A percentile compares a stretch with the other conserved stretches of the same genome.
These are phyloP conservation scores for Arvicanthis niloticus DNA, from an alignment of 2,113 vertebrate genomes.

Conservation along the genomic window DNA sequence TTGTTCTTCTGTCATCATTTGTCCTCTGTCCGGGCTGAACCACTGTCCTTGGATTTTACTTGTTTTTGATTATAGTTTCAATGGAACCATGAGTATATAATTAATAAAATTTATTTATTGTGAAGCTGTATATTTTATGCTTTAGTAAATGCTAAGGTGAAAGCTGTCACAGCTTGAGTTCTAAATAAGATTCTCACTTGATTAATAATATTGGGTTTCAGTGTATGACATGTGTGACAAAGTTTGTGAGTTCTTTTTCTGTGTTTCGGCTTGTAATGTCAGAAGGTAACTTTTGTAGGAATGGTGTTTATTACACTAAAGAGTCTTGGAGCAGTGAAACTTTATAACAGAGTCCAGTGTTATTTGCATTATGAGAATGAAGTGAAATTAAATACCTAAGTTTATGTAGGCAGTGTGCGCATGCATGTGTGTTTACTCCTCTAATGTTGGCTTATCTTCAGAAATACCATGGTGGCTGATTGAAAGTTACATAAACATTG, in stretches of 20 bases:
- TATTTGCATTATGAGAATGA: slow-evolving; percentile 42
- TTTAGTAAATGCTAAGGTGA: not conserved
- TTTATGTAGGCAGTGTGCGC: not conserved
- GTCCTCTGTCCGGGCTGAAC: not conserved
- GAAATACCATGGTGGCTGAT: not conserved
- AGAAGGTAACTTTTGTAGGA: slow-evolving; percentile 36
- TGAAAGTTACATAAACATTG: slow-evolving; percentile 28
- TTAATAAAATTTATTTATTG: slow-evolving; percentile 1
- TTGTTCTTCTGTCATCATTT: not conserved
- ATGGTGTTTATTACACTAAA: not conserved
- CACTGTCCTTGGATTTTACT: not conserved
- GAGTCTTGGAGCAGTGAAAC: slow-evolving; percentile 1
- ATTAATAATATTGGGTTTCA: slow-evolving; percentile 30
- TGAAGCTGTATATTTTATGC: not conserved
- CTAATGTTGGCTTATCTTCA: not conserved
- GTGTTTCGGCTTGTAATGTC: slow-evolving; percentile 29
- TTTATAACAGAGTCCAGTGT: not conserved
- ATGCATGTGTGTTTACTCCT: not conserved
- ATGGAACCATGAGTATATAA: not conserved
- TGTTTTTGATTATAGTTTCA: slow-evolving; percentile 46
- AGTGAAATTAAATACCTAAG: not conserved
- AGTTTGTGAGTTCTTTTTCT: slow-evolving; percentile 24
- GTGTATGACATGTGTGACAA: not conserved
- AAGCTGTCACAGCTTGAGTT: not conserved
- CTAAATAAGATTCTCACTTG: slow-evolving; percentile 20